Conservation (phyloP, 1,140 invertebrate species). For the Diploscapter pachys region DNA sequence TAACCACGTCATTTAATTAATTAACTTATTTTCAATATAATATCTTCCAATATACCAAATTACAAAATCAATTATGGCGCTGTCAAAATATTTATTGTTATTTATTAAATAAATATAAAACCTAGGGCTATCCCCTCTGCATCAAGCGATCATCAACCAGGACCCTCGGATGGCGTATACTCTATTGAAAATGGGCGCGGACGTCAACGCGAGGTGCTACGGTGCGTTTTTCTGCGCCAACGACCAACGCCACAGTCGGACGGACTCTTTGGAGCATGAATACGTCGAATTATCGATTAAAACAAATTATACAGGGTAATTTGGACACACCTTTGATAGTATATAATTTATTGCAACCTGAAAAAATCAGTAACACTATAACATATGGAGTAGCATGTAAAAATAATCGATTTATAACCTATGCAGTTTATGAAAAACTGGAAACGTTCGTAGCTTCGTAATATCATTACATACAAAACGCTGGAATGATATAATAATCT, state of each 20-base stretch:
- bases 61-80: background rate
- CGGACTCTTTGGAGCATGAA: conserved; percentile 84
- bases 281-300: conserved; percentile 77
- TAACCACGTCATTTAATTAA: background rate
- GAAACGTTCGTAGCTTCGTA: no score
- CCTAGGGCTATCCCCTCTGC: conserved; percentile 65
- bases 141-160: conserved; percentile 96
- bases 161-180: conserved; percentile 95
- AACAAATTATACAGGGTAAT: conserved; percentile 83
- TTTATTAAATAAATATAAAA: background rate
- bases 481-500: no score
- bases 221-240: conserved; percentile 95
- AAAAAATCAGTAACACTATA: no score
- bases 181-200: conserved; percentile 81
- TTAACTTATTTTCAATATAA: background rate
- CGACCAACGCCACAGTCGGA: conserved; percentile 85
- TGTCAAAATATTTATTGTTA: background rate
- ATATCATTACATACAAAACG: no score
- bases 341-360: no score
- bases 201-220: conserved; percentile 79
- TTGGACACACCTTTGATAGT: no score
- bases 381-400: conserved; percentile 59
- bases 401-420: background rate
- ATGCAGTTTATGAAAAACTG: no score
- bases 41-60: background rate